Conservation (phyloP, 2,113 vertebrate species). For the Falco punctatus region DNA sequence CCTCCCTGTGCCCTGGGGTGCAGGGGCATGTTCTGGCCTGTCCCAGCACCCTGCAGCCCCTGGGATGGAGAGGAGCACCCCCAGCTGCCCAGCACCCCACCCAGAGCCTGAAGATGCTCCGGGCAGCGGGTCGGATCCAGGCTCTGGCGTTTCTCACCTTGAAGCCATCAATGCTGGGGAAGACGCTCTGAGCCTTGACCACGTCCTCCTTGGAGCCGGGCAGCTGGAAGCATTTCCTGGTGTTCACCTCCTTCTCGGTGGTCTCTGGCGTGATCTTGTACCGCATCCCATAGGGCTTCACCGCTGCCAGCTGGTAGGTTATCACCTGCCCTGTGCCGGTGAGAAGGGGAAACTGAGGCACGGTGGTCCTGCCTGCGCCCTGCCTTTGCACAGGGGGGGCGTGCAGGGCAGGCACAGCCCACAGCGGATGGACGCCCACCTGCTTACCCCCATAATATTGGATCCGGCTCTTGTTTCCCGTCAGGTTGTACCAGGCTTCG, state of each 20-base stretch:
- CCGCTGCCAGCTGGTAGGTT: conserved; percentile 74
- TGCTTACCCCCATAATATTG: conserved; percentile 78
- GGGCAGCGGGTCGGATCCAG: fast-evolving
- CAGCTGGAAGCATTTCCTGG: conserved; percentile 82
- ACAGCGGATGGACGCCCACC: not conserved
- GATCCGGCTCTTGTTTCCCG: conserved; percentile 74
- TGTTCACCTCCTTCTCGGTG: conserved; percentile 76
- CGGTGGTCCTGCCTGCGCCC: fast-evolving
- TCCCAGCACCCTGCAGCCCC: not conserved
- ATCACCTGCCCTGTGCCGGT: conserved; percentile 75
- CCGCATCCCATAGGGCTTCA: conserved; percentile 67
- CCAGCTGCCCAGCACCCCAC: not conserved
- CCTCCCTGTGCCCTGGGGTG: not conserved
- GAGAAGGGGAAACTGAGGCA: not conserved
- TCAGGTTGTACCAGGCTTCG: conserved; percentile 83
- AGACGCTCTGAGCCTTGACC: conserved; percentile 64
- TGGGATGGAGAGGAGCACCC: not conserved
- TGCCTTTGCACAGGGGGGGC: not conserved
- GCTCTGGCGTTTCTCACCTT: conserved; percentile 58
- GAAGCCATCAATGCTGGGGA: conserved; percentile 76
- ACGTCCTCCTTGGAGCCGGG: conserved; percentile 77
- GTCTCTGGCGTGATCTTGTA: conserved; percentile 83
- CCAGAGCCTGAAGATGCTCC: not conserved
- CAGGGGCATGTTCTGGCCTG: not conserved
- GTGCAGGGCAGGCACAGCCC: fast-evolving